Percentiles rank a stretch among this genome's conserved stretches.
phyloP scores from a whole-genome alignment of 2,888 invertebrate species.

The Lycocerus yunnanus region DNA sequence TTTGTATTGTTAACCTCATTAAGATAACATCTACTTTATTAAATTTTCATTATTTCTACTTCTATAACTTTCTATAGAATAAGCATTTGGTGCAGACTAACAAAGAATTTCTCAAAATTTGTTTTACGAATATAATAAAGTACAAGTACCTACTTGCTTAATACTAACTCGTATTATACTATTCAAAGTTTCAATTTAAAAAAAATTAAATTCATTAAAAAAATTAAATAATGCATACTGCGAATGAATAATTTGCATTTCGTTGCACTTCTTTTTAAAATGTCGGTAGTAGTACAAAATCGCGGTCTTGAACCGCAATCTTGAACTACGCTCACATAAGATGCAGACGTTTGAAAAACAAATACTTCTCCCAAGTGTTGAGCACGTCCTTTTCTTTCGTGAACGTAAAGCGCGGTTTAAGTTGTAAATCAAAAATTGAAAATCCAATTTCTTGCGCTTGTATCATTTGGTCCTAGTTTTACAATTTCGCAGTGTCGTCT shows the following conservation, averaged over 20 bases:
- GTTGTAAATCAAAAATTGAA: neutral
- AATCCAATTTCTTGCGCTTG: neutral
- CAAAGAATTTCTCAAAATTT: no score
- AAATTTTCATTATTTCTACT: neutral
- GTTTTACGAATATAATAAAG: no score
- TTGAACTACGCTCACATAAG: neutral
- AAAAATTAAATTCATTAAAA: no score
- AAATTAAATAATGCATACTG: no score
- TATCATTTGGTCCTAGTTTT: neutral
- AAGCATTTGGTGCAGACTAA: no score
- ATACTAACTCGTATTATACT: no score
- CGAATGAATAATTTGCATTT: no score
- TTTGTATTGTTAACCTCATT: neutral
- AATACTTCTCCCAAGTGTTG: neutral
- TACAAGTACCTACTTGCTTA: no score
- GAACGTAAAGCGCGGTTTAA: neutral
- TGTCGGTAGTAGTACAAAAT: no score
- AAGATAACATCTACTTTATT: neutral
- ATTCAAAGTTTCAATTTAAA: no score
- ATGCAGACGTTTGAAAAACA: neutral
- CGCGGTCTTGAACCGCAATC: no score
- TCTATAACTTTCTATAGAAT: neutral
- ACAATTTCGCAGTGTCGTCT: neutral
- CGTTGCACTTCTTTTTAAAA: no score
- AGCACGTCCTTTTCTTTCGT: neutral